Evolutionary conservation across 2,888 invertebrate species (phyloP).

Genomic region (Caenorhabditis panamensis): DNA sequence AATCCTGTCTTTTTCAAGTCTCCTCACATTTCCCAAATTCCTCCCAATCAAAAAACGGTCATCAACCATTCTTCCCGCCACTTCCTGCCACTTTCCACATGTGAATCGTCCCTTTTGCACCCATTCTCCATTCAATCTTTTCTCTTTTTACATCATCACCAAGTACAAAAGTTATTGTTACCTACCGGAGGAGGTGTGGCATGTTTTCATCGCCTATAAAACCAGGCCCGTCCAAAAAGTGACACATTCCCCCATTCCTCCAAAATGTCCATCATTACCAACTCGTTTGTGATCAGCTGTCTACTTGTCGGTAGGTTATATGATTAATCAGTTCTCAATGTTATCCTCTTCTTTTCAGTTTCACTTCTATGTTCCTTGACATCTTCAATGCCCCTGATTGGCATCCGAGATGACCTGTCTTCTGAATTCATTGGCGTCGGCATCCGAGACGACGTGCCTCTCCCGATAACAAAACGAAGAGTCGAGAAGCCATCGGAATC

Average conservation of each 20-base stretch:
- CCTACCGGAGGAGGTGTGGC: background rate
- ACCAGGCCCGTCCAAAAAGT: conserved; percentile 28
- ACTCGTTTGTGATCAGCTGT: conserved; percentile 35
- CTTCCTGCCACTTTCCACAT: conserved; percentile 3
- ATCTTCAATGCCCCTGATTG: conserved; percentile 35
- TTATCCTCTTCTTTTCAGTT: conserved; percentile 22
- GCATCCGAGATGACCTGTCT: conserved; percentile 44
- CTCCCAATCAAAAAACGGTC: background rate
- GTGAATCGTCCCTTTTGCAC: conserved; percentile 26
- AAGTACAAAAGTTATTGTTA: conserved; percentile 38
- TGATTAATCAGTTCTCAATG: background rate
- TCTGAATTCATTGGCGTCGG: conserved; percentile 53
- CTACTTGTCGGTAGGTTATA: conserved; percentile 36
- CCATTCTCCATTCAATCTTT: conserved; percentile 23
- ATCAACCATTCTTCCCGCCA: background rate
- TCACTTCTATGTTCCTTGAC: background rate
- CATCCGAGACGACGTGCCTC: conserved; percentile 43
- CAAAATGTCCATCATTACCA: conserved; percentile 4
- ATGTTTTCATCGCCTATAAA: conserved; percentile 15
- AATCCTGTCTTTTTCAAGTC: too few relatives aligned
- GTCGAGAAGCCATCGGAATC: conserved; percentile 28
- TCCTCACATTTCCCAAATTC: background rate
- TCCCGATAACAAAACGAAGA: conserved; percentile 27
- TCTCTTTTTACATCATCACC: conserved; percentile 40
- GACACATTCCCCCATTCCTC: background rate